Conservation (phyloP, 2,113 vertebrate genomes). For the Nesoenas mayeri region DNA sequence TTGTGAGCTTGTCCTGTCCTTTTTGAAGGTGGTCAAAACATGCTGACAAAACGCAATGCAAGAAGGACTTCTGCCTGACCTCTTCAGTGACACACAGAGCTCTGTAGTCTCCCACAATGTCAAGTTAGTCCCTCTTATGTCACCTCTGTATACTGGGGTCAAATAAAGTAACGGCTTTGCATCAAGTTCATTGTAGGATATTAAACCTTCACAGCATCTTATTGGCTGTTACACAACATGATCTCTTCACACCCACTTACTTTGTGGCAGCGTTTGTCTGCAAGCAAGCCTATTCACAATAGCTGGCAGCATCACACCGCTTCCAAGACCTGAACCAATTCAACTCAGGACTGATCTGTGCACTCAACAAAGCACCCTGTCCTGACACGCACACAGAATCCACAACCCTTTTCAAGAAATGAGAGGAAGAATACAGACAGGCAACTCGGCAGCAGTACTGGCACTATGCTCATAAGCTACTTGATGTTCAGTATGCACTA, state of each 20-base stretch:
- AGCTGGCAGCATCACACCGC: rapidly evolving
- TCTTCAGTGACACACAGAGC: not conserved
- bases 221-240: rapidly evolving
- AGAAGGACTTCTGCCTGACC: not conserved
- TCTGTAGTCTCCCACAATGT: not conserved
- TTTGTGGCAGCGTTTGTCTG: not conserved
- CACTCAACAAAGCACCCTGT: rapidly evolving
- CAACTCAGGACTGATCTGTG: not conserved
- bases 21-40: not conserved
- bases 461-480: not conserved
- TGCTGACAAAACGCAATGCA: not conserved
- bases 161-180: not conserved
- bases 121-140: not conserved
- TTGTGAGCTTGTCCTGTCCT: not conserved
- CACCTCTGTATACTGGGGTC: not conserved
- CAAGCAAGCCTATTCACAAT: rapidly evolving
- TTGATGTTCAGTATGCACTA: rapidly evolving
- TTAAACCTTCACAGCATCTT: not conserved
- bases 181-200: not conserved
- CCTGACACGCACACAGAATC: not conserved
- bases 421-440: not conserved
- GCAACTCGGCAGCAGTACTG: rapidly evolving
- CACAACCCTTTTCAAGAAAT: not conserved
- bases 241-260: no score
- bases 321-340: not conserved